These are phyloP conservation scores for Otis tarda DNA, from an alignment of 2,113 vertebrate genomes.

Conservation along the genomic window DNA sequence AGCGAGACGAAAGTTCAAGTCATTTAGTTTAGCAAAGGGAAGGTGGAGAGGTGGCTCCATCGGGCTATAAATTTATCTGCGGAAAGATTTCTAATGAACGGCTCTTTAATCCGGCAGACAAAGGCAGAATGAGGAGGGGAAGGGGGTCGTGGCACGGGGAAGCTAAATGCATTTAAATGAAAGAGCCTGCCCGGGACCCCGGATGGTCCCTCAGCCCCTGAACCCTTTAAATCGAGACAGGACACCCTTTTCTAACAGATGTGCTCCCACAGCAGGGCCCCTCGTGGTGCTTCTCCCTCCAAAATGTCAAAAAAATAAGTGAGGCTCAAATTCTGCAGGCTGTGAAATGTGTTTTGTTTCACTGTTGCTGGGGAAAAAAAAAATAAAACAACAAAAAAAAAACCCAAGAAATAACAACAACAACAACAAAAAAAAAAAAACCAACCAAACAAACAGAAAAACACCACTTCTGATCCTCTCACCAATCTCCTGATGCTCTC, in stretches of 20 bases:
- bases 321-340: neutral
- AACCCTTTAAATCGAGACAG: neutral
- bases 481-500: neutral
- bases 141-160: neutral
- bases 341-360: neutral
- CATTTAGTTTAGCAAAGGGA: neutral
- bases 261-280: neutral
- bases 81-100: neutral
- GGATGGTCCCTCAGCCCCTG: neutral
- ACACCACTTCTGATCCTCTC: neutral
- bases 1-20: neutral
- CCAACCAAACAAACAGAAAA: too few relatives aligned
- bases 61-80: neutral
- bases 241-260: neutral
- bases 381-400: neutral
- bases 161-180: neutral
- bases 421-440: too few relatives aligned
- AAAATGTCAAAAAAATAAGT: neutral
- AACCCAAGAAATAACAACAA: neutral
- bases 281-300: neutral
- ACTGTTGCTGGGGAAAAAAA: neutral
- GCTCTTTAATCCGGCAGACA: neutral
- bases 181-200: neutral
- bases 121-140: neutral
- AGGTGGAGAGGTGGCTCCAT: neutral